A percentile compares a stretch with the other conserved stretches of the same genome.
Conservation (phyloP, 2,797 vertebrate genomes). For the Molossus alvarezi region DNA sequence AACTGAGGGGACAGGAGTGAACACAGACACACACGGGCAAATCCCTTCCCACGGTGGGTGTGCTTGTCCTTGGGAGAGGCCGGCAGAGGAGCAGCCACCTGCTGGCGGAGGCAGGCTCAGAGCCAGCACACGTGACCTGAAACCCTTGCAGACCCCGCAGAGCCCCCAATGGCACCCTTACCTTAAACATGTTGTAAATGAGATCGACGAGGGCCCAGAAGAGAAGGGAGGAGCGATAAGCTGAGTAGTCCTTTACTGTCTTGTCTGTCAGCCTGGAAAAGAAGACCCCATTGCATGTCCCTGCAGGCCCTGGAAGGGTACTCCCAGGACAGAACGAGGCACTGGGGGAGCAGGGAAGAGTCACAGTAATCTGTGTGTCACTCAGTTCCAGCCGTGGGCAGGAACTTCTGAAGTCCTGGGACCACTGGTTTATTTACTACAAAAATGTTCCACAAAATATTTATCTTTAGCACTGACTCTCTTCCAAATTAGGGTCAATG, state of each 20-base stretch:
- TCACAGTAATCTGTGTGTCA: fast-evolving
- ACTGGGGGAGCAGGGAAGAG: neutral
- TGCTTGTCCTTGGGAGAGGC: neutral
- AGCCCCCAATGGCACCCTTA: conserved; percentile 82
- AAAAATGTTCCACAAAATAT: neutral
- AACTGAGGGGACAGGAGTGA: neutral
- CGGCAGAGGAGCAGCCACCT: neutral
- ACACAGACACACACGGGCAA: neutral
- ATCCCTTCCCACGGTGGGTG: fast-evolving
- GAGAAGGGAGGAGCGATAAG: conserved; percentile 97
- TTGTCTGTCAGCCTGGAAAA: conserved; percentile 95
- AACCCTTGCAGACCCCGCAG: neutral
- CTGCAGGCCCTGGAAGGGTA: neutral
- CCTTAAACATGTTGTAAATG: conserved; percentile 99
- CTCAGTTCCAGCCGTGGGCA: neutral
- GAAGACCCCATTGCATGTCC: neutral
- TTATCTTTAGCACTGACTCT: neutral
- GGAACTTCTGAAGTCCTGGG: neutral
- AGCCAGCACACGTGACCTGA: neutral
- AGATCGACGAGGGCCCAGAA: conserved; percentile 99
- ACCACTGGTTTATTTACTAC: neutral
- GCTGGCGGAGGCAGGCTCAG: neutral
- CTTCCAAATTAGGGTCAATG: neutral
- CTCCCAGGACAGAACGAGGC: neutral
- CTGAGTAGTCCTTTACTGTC: conserved; percentile 96